Evolutionary conservation across 2,797 vertebrate genomes (phyloP).

Genomic region (Lacerta agilis): DNA sequence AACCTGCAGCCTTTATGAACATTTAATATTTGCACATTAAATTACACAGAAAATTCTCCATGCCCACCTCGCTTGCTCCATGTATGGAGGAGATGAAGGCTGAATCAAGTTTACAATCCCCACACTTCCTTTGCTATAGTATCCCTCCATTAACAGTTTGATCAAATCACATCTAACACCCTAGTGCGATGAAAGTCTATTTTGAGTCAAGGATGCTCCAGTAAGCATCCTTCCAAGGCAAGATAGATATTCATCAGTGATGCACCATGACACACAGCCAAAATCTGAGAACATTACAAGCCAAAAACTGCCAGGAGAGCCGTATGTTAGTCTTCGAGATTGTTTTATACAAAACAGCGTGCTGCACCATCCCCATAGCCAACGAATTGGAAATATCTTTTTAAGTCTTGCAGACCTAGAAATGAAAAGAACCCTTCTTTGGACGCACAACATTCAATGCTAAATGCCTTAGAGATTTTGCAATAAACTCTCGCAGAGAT

Average conservation of each 20-base stretch:
- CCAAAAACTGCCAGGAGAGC: conserved; percentile 7
- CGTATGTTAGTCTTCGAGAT: conserved; percentile 35
- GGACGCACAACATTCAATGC: conserved; percentile 21
- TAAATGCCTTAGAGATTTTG: conserved; percentile 19
- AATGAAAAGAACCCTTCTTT: not conserved
- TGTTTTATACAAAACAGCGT: conserved; percentile 42
- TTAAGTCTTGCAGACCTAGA: conserved; percentile 19
- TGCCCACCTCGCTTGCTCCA: not conserved
- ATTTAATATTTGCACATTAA: not conserved
- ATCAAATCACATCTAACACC: not conserved
- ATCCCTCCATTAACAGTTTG: conserved; percentile 1
- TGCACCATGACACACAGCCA: not conserved
- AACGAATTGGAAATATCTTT: conserved; percentile 37
- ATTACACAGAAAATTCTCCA: not conserved
- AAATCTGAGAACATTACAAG: conserved; percentile 21
- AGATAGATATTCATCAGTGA: conserved; percentile 16
- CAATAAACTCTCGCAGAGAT: conserved; percentile 27
- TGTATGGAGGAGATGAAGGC: not conserved
- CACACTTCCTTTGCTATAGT: not conserved
- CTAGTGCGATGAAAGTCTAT: conserved; percentile 6
- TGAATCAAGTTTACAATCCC: not conserved
- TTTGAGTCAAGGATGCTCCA: conserved; percentile 4
- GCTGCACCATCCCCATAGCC: conserved; percentile 16
- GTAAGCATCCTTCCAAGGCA: conserved; percentile 19
- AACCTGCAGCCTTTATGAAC: conserved; percentile 2